Percentiles rank a stretch among this genome's conserved stretches.
phyloP scores from a whole-genome alignment of 1,140 invertebrate genomes.

The Zophobas morio region DNA sequence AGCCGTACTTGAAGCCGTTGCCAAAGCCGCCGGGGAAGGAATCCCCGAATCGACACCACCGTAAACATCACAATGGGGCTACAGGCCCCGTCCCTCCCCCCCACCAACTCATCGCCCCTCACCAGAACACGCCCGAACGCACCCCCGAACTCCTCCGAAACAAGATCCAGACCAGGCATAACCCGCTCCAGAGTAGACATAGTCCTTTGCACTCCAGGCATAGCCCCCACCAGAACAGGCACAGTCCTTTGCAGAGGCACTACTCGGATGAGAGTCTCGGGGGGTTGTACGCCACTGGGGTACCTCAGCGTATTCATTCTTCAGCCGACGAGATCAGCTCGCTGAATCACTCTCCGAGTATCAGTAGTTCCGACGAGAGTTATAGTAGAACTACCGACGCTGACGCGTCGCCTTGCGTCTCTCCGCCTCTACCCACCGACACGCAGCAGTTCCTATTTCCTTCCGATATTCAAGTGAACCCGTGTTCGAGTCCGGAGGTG shows the following conservation, averaged over 20 bases:
- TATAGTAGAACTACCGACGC: constrained; percentile 83
- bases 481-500: constrained; percentile 68
- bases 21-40: constrained; percentile 71
- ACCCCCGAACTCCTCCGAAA: constrained; percentile 59
- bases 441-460: constrained; percentile 74
- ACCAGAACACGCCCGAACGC: constrained; percentile 59
- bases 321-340: constrained; percentile 87
- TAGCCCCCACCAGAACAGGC: constrained; percentile 62
- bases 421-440: constrained; percentile 71
- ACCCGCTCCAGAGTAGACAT: constrained; percentile 63
- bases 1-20: constrained; percentile 73
- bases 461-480: constrained; percentile 74
- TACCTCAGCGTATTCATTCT: constrained; percentile 75
- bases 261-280: constrained; percentile 77
- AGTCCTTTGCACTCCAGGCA: constrained; percentile 64
- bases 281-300: constrained; percentile 64
- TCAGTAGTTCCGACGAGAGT: constrained; percentile 86
- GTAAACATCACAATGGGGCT: constrained; percentile 57
- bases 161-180: constrained; percentile 63
- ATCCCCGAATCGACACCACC: constrained; percentile 62
- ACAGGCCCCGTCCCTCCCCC: constrained; percentile 52
- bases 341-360: constrained; percentile 82
- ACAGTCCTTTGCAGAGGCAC: constrained; percentile 70
- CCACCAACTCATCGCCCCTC: constrained; percentile 56
- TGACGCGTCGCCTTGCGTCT: constrained; percentile 75